Evolutionary conservation across 1,140 invertebrate genomes (phyloP), one percentile per base, ranked within the genome.

Genomic region (Lethocerus indicus): DNA sequence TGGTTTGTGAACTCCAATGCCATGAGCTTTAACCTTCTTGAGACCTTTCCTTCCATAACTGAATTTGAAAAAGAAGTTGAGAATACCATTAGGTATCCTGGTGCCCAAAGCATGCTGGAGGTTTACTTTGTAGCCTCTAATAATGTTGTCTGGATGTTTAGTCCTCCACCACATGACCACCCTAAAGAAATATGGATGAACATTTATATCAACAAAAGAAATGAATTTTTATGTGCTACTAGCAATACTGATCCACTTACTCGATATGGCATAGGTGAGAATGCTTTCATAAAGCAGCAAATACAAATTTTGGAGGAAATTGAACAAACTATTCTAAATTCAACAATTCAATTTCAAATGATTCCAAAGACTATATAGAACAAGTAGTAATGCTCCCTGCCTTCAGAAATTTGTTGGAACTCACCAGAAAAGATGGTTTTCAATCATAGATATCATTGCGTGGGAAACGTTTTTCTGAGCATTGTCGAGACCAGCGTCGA

Each of bases 361-460:
- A n/a, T n/a, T n/a, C n/a, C n/a, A n/a, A n/a, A n/a, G n/a, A n/a
- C n/a, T n/a, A n/a, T n/a, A n/a, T n/a, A n/a, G n/a, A n/a, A n/a
- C n/a, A n/a, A n/a, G n/a, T n/a, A n/a, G n/a, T n/a, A n/a, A n/a
- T n/a, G n/a, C n/a, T n/a, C n/a, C n/a, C n/a, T n/a, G n/a, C n/a
- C n/a, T n/a, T n/a, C n/a, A n/a, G n/a, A n/a, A n/a, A n/a, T n/a
- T n/a, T n/a, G n/a, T n/a, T n/a, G n/a, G n/a, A n/a, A n/a, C n/a
- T 63, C 57, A 72, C 87, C 87, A 92, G 37, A 82, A 78, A 9
- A 92, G 74, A 65, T 93, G 88, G 62, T 92, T 91, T 67, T 94
- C 88, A 57, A 92, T 79, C 88, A 95, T 92, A 23, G 84, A 87
- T 60, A 89, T 87, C 70, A 87, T 89, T n/a, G 88, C 87, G 66